A percentile compares a stretch with the other conserved stretches of the same genome.
Evolutionary conservation across 2,888 invertebrate species (phyloP).

Genomic region (Pegoplata infirma): DNA sequence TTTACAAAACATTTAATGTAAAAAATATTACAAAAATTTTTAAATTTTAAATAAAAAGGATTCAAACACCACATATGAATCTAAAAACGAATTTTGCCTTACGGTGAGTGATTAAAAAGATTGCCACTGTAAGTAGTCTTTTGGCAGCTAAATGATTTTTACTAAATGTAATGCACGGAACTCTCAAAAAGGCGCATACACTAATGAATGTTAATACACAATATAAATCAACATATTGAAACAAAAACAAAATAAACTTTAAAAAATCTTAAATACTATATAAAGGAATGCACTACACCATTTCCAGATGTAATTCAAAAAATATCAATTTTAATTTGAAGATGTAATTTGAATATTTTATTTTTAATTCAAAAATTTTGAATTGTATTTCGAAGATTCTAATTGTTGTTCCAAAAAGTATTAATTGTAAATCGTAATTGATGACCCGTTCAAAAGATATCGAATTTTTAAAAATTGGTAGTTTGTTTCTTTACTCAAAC

Average conservation of each 20-base stretch:
- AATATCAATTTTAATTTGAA: too few species aligned
- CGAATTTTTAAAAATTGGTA: too few species aligned
- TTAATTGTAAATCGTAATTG: too few species aligned
- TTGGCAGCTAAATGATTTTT: slow-evolving; percentile 30
- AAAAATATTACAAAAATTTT: too few species aligned
- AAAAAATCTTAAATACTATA: too few species aligned
- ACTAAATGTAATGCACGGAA: not conserved
- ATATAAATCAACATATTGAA: slow-evolving; percentile 29
- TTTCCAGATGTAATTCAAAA: too few species aligned
- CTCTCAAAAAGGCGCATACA: slow-evolving; percentile 26
- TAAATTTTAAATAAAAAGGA: not conserved
- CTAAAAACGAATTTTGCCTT: slow-evolving; percentile 11
- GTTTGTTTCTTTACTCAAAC: too few species aligned
- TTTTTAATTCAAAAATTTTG: too few species aligned
- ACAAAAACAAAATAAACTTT: not conserved
- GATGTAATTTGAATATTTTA: too few species aligned
- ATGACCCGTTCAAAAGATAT: too few species aligned
- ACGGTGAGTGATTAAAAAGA: slow-evolving; percentile 12
- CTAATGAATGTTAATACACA: slow-evolving; percentile 36
- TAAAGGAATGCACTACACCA: not conserved
- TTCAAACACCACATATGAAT: not conserved
- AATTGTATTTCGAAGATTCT: too few species aligned
- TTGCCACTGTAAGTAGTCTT: slow-evolving; percentile 45
- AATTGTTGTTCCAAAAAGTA: too few species aligned
- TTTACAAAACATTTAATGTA: not conserved